Evolutionary conservation across 2,888 invertebrate species (phyloP).

Genomic region (Sesia apiformis): DNA sequence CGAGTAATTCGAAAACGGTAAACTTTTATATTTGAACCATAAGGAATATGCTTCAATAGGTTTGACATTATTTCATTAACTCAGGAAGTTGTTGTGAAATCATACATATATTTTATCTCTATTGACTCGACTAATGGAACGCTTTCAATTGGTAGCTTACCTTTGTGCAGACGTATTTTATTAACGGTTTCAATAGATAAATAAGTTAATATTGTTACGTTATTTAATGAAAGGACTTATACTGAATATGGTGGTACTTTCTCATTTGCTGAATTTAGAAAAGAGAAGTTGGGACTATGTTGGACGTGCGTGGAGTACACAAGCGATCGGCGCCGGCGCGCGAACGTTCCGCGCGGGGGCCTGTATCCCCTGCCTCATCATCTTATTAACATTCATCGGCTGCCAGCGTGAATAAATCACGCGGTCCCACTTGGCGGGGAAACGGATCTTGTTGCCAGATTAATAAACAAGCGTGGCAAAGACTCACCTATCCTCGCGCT

Average conservation of each 20-base stretch:
- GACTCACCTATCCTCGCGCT: constrained; percentile 17
- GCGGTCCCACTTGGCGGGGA: constrained; percentile 38
- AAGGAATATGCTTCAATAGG: no score
- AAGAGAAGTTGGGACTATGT: constrained; percentile 5
- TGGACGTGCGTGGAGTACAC: constrained; percentile 29
- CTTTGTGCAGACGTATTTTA: no score
- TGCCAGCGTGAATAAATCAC: constrained; percentile 43
- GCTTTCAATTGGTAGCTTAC: no score
- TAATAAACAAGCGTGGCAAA: constrained; percentile 40
- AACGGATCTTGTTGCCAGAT: constrained; percentile 36
- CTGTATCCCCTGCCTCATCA: constrained; percentile 4
- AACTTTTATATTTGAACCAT: no score
- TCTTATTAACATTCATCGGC: constrained; percentile 40
- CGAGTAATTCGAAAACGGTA: no score
- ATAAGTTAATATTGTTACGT: no score
- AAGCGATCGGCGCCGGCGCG: constrained; percentile 7
- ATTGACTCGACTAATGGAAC: no score
- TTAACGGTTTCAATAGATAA: no score
- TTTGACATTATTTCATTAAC: no score
- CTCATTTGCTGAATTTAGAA: constrained; percentile 12
- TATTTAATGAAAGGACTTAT: no score
- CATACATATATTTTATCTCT: no score
- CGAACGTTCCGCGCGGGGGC: neutral
- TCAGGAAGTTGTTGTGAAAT: no score
- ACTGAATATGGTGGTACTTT: constrained; percentile 9